Percentiles rank a stretch among this genome's conserved stretches.
Evolutionary conservation across 2,888 invertebrate genomes (phyloP).

Genomic region (Oscheius sp.): DNA sequence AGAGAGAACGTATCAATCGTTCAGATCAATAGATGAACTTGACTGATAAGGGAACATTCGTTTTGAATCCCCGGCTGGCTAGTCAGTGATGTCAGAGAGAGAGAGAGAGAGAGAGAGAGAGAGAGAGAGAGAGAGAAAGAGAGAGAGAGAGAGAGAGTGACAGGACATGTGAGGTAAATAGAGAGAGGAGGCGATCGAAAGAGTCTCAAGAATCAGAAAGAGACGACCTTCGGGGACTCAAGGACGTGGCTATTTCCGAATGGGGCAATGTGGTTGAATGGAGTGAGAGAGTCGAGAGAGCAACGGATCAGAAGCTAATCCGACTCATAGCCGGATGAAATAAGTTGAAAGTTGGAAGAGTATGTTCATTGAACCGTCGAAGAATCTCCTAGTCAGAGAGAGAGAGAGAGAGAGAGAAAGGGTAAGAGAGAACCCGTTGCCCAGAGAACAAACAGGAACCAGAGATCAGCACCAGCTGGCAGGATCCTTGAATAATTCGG

Average conservation of each 20-base stretch:
- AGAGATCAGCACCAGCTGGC: not conserved
- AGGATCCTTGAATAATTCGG: not conserved
- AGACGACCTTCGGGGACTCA: not conserved
- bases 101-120: not conserved
- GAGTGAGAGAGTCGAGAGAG: not conserved
- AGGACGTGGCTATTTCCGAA: not conserved
- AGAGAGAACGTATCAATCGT: constrained; percentile 3
- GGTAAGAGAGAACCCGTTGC: not conserved
- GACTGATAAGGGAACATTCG: not conserved
- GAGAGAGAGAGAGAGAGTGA: not conserved
- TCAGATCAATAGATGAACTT: constrained; percentile 6
- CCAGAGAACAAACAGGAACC: constrained; percentile 16
- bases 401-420: not conserved
- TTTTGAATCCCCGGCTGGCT: not conserved
- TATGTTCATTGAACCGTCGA: not conserved
- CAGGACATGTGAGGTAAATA: not conserved
- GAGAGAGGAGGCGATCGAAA: not conserved
- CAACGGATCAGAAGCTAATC: constrained; percentile 1
- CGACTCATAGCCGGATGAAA: not conserved
- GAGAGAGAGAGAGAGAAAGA: not conserved
- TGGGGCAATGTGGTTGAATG: not conserved
- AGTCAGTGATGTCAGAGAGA: not conserved
- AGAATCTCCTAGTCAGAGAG: no score
- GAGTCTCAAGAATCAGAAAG: not conserved
- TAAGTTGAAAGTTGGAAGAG: not conserved